Conservation (phyloP, 2,113 vertebrate genomes). For the Aythya baeri region DNA sequence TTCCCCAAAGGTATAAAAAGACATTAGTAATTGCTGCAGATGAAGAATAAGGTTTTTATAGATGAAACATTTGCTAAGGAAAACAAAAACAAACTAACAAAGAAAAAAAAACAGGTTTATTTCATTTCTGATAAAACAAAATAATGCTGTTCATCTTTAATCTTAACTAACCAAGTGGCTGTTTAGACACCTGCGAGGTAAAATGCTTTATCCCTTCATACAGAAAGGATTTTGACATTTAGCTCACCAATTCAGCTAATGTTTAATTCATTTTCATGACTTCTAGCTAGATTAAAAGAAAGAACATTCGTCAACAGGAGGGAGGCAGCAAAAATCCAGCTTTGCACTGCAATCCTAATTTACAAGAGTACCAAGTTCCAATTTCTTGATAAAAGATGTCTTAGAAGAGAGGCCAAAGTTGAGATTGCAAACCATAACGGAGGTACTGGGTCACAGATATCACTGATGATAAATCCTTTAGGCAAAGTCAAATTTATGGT, state of each 20-base stretch:
- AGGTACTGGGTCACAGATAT: background rate
- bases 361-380: background rate
- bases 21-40: background rate
- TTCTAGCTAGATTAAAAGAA: constrained; percentile 35
- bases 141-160: background rate
- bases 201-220: background rate
- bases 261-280: constrained; percentile 57
- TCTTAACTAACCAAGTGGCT: background rate
- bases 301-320: constrained; percentile 41
- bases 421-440: background rate
- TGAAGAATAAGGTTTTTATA: background rate
- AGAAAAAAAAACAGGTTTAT: background rate
- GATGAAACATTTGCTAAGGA: background rate
- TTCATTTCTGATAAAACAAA: constrained; percentile 10
- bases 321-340: background rate
- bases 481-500: constrained; percentile 43
- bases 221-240: constrained; percentile 20
- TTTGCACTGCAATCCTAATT: constrained; percentile 1
- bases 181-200: constrained; percentile 13
- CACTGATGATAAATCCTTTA: constrained; percentile 18
- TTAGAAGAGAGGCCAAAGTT: background rate
- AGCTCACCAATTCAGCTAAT: constrained; percentile 17
- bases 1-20: background rate
- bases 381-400: background rate
- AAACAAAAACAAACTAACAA: background rate